Conservation (phyloP, 2,113 vertebrate species). For the Anser brachyrhynchus region DNA sequence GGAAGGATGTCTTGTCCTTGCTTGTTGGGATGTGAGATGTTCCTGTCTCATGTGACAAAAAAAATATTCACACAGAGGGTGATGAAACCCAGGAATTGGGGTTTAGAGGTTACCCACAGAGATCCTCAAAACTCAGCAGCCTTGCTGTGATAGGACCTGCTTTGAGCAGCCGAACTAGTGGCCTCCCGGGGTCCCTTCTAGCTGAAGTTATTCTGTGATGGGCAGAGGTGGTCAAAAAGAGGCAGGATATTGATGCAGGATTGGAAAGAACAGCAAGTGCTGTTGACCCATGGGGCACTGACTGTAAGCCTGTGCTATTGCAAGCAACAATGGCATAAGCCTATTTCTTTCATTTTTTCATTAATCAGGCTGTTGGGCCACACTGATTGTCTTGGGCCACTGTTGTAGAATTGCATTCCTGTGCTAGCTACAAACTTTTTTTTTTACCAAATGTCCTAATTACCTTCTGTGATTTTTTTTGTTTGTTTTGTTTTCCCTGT, state of each 20-base stretch:
- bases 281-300: neutral
- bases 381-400: neutral
- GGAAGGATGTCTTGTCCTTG: neutral
- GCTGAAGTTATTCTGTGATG: neutral
- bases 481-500: neutral
- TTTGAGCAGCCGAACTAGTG: neutral
- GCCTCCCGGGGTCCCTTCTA: neutral
- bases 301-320: neutral
- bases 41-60: neutral
- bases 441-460: neutral
- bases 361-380: neutral
- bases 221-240: neutral
- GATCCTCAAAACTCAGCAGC: neutral
- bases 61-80: neutral
- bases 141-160: neutral
- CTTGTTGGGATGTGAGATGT: neutral
- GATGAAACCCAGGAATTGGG: neutral
- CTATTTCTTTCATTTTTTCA: neutral
- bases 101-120: neutral
- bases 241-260: neutral
- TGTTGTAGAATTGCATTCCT: neutral
- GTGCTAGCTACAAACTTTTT: neutral
- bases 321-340: neutral
- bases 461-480: neutral
- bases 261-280: neutral